Conservation (phyloP, 2,113 vertebrate species). For the Tachycineta bicolor region DNA sequence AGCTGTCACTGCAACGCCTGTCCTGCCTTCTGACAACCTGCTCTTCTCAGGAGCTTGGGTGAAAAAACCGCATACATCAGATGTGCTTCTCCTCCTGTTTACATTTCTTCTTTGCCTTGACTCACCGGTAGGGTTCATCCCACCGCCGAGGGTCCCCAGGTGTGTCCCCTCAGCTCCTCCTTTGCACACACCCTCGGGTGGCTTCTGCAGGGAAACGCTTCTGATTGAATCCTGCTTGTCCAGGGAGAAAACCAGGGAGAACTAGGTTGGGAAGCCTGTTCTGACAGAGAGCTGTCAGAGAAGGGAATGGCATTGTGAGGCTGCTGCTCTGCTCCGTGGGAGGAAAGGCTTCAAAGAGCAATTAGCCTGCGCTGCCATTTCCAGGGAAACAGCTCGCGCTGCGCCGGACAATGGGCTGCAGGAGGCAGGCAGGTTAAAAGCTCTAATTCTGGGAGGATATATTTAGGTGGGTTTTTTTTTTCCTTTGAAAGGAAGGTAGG, state of each 20-base stretch:
- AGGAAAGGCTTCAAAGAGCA: conserved; percentile 19
- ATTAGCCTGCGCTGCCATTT: neutral
- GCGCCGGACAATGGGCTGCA: neutral
- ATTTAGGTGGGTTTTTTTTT: conserved; percentile 1
- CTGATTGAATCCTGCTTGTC: neutral
- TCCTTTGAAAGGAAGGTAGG: neutral
- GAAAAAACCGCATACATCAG: neutral
- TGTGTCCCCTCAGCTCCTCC: neutral
- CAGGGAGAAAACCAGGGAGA: neutral
- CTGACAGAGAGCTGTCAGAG: neutral
- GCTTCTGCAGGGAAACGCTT: neutral
- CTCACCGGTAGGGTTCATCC: neutral
- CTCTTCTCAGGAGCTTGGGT: neutral
- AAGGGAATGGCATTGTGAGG: neutral
- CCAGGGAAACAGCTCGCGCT: neutral
- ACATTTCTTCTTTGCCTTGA: neutral
- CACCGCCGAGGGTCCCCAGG: neutral
- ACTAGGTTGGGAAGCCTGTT: neutral
- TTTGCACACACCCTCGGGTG: neutral
- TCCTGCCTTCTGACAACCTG: neutral
- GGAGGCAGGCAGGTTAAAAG: conserved; percentile 21
- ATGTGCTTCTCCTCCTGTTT: neutral
- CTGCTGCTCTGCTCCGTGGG: neutral
- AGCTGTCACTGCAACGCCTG: neutral
- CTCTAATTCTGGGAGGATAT: conserved; percentile 7